A percentile compares a stretch with the other conserved stretches of the same genome.
phyloP scores from a whole-genome alignment of 2,113 vertebrate species.

The Cervus canadensis region DNA sequence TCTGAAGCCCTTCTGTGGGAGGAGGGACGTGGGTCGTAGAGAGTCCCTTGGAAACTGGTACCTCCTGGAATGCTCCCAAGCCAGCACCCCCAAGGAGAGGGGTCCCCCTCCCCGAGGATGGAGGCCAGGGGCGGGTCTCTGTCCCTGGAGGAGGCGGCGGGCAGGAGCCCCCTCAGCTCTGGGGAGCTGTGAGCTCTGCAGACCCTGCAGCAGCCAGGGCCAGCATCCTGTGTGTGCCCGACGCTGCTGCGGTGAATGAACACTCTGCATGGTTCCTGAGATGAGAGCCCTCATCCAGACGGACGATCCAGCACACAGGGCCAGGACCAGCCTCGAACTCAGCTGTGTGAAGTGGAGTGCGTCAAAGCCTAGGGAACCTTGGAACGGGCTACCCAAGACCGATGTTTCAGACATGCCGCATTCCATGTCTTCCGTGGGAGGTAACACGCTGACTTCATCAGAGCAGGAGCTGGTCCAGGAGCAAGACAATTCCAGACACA shows the following conservation, averaged over 20 bases:
- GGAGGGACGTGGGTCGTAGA: not conserved
- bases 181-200: not conserved
- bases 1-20: not conserved
- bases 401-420: accelerated
- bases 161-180: accelerated
- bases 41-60: not conserved
- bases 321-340: accelerated
- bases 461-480: accelerated
- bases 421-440: accelerated
- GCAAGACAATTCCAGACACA: accelerated
- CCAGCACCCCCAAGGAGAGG: accelerated
- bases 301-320: accelerated
- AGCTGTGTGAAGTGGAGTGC: accelerated
- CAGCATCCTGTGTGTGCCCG: no score
- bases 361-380: accelerated
- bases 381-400: accelerated
- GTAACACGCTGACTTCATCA: accelerated
- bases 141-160: not conserved
- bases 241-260: accelerated
- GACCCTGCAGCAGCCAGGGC: accelerated
- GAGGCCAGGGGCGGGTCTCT: not conserved
- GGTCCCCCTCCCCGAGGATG: accelerated
- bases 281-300: not conserved
- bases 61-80: accelerated
- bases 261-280: accelerated